Conservation (phyloP, 2,797 vertebrate genomes). For the Paramormyrops hopkinsi region DNA sequence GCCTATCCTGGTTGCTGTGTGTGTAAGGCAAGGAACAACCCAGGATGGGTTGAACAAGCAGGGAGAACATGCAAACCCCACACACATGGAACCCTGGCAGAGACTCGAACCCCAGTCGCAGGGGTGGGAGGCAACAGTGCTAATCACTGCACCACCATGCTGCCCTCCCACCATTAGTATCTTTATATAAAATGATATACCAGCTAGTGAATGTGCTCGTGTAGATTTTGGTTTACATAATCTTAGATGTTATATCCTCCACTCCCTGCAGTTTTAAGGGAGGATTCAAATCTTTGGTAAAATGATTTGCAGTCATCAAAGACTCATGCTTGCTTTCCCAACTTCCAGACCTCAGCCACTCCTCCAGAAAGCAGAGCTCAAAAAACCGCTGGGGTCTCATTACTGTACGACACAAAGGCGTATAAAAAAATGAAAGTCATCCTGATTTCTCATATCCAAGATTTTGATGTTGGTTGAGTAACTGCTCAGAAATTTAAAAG, state of each 20-base stretch:
- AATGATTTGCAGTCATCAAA: not conserved
- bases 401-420: not conserved
- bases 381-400: not conserved
- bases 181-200: not conserved
- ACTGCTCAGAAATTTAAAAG: not conserved
- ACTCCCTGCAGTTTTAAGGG: not conserved
- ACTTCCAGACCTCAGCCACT: not conserved
- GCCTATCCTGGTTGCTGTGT: not conserved
- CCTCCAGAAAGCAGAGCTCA: not conserved
- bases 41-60: not conserved
- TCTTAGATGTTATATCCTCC: not conserved
- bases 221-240: not conserved
- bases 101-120: not conserved
- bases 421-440: not conserved
- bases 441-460: not conserved
- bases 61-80: not conserved
- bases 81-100: not conserved
- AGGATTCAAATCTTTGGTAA: not conserved
- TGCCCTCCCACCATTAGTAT: not conserved
- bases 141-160: not conserved
- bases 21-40: not conserved
- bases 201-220: not conserved
- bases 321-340: not conserved
- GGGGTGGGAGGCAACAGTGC: not conserved
- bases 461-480: not conserved